Percentiles rank a stretch among this genome's conserved stretches.
These are phyloP conservation scores for Neodiprion virginianus DNA, from an alignment of 1,140 invertebrate species.

Conservation along the genomic window DNA sequence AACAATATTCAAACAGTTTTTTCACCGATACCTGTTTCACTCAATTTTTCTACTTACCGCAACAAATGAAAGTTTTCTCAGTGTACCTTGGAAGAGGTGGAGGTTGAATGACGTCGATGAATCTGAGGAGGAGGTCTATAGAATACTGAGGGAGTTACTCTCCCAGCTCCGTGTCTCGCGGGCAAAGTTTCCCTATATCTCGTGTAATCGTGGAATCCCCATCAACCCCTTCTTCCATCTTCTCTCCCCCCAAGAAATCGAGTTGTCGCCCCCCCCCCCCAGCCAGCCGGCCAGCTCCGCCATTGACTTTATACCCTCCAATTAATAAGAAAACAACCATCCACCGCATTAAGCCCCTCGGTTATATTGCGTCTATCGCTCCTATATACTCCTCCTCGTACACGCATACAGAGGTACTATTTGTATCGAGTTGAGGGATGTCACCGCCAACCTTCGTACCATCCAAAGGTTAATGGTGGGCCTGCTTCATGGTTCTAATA, in stretches of 20 bases:
- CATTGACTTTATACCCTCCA: background rate
- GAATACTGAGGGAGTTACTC: background rate
- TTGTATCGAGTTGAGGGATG: background rate
- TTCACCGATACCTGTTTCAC: too few relatives aligned
- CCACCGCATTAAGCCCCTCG: background rate
- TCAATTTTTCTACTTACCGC: too few relatives aligned
- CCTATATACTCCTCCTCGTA: too few relatives aligned
- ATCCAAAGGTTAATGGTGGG: background rate
- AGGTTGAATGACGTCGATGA: background rate
- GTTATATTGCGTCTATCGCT: too few relatives aligned
- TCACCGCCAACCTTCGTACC: slow-evolving; percentile 1
- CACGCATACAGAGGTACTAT: too few relatives aligned
- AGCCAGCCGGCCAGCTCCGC: background rate
- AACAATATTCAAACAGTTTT: too few relatives aligned
- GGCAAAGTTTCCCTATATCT: background rate
- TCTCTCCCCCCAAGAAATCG: background rate
- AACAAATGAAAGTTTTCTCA: too few relatives aligned
- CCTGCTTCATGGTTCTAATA: background rate
- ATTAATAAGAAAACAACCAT: slow-evolving; percentile 1
- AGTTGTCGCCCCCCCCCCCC: background rate
- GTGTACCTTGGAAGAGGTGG: background rate
- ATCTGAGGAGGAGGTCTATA: background rate
- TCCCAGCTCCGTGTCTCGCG: background rate
- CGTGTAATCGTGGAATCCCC: background rate
- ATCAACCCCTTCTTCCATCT: background rate